These are phyloP conservation scores for Drosophila parabipectinata DNA, from an alignment of 1,140 invertebrate genomes.

Conservation along the genomic window DNA sequence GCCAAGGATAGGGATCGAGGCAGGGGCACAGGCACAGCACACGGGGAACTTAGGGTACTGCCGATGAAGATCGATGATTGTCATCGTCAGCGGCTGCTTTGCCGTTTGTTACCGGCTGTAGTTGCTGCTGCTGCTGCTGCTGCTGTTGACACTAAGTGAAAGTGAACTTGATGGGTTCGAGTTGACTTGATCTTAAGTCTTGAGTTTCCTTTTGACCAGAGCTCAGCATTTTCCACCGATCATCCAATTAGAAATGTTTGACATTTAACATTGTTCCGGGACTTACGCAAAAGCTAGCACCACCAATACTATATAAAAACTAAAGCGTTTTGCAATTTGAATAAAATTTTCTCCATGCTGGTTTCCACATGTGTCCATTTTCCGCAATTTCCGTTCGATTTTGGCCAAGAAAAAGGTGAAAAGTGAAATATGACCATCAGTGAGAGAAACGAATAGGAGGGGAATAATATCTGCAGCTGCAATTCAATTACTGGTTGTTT, in stretches of 20 bases:
- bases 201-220: constrained; percentile 18
- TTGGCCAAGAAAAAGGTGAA: constrained; percentile 25
- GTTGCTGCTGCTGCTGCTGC: constrained; percentile 15
- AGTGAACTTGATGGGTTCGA: constrained; percentile 78
- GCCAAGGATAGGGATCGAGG: not conserved
- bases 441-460: not conserved
- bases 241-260: constrained; percentile 48
- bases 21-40: constrained; percentile 1
- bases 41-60: constrained; percentile 2
- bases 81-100: constrained; percentile 62
- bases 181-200: constrained; percentile 48
- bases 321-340: constrained; percentile 9
- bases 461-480: constrained; percentile 32
- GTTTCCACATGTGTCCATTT: constrained; percentile 6
- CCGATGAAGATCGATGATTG: constrained; percentile 83
- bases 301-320: constrained; percentile 17
- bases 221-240: constrained; percentile 15
- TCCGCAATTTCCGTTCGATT: constrained; percentile 36
- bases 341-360: constrained; percentile 4
- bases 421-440: constrained; percentile 31
- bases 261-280: constrained; percentile 48
- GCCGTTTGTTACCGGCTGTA: constrained; percentile 10
- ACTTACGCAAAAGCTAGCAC: constrained; percentile 32
- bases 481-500: constrained; percentile 33
- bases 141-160: constrained; percentile 79